These are phyloP conservation scores for Flexamia atlantica DNA, from an alignment of 2,888 invertebrate genomes.

Conservation along the genomic window DNA sequence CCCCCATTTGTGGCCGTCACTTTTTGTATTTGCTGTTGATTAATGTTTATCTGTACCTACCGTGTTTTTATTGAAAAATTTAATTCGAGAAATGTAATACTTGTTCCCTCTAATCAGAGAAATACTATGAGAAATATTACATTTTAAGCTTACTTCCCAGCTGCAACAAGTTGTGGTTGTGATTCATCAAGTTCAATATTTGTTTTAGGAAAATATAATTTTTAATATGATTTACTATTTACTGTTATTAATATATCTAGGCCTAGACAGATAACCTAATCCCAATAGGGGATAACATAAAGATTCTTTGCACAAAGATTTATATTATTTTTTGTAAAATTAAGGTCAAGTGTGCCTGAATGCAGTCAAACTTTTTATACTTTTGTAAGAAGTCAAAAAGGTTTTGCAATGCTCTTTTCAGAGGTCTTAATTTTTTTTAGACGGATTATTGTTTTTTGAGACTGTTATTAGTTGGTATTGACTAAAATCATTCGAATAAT, in stretches of 20 bases:
- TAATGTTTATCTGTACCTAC: neutral
- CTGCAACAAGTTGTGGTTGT: no score
- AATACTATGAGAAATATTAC: no score
- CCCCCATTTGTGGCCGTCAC: neutral
- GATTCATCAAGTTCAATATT: no score
- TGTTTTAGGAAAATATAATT: no score
- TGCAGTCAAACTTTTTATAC: slow-evolving; percentile 37
- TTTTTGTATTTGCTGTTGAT: neutral
- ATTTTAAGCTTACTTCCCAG: no score
- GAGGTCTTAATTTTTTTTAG: neutral
- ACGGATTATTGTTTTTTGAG: neutral
- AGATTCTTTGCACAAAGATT: slow-evolving; percentile 10
- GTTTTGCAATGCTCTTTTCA: neutral
- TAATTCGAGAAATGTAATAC: no score
- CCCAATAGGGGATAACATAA: neutral
- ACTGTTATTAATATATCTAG: neutral
- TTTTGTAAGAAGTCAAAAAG: slow-evolving; percentile 32
- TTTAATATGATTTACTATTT: neutral
- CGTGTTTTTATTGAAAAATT: no score
- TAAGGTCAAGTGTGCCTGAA: slow-evolving; percentile 3
- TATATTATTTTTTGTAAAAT: neutral
- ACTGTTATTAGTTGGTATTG: neutral
- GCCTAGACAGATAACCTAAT: slow-evolving; percentile 2
- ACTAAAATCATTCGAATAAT: neutral
- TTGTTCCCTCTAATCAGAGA: no score